phyloP scores from a whole-genome alignment of 2,113 vertebrate genomes.

The Tetrax tetrax region DNA sequence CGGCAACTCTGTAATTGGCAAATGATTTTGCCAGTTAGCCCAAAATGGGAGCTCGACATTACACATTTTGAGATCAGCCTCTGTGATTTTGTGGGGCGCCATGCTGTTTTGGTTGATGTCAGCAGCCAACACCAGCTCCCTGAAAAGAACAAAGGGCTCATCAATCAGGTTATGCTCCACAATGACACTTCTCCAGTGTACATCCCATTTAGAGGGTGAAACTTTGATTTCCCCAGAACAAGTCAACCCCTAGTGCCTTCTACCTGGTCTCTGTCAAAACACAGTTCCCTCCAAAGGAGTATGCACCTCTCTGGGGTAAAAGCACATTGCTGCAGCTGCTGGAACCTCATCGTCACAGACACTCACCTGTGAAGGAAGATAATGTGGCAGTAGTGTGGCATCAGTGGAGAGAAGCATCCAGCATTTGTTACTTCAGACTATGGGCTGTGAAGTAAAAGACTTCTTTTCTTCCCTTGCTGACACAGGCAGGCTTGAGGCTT shows the following conservation, averaged over 20 bases:
- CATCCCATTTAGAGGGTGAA: neutral
- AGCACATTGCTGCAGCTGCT: neutral
- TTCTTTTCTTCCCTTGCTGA: neutral
- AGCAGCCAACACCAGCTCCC: neutral
- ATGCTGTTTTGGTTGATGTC: neutral
- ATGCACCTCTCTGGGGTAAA: neutral
- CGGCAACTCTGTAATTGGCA: neutral
- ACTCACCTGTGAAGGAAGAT: neutral
- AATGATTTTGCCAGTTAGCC: neutral
- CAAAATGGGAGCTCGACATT: neutral
- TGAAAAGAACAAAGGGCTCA: neutral
- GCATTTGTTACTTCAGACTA: neutral
- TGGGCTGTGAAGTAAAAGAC: neutral
- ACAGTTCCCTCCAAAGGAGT: neutral
- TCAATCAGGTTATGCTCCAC: neutral
- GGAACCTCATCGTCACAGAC: neutral
- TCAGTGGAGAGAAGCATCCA: neutral
- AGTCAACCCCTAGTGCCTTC: neutral
- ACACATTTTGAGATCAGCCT: neutral
- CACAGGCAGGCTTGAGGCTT: neutral
- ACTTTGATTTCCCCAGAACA: neutral
- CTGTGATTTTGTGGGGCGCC: neutral
- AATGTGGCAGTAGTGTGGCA: neutral
- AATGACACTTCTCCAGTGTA: neutral
- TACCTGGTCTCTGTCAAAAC: neutral